These are phyloP conservation scores for Ctenochaetus hawaiiensis DNA, from an alignment of 2,797 vertebrate species.

Conservation along the genomic window DNA sequence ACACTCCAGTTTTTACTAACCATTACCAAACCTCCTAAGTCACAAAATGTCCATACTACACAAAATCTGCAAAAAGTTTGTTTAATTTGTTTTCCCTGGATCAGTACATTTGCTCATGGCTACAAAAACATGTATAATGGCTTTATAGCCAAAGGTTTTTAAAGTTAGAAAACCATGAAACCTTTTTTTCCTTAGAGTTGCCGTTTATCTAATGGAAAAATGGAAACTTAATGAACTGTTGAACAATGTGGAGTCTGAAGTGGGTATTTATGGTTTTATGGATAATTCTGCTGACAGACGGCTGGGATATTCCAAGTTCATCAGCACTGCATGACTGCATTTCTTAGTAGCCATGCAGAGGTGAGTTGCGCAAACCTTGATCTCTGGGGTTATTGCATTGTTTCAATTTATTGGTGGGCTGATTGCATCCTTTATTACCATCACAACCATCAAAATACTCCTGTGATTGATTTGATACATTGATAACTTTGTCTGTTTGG, in stretches of 20 bases:
- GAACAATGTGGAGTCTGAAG: conserved; percentile 43
- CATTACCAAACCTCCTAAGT: background rate
- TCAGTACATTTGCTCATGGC: background rate
- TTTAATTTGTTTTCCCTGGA: background rate
- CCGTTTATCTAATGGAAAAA: conserved; percentile 44
- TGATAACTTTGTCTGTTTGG: conserved; percentile 1
- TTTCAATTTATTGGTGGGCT: conserved; percentile 39
- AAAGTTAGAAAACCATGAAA: conserved; percentile 17
- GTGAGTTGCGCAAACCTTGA: conserved; percentile 26
- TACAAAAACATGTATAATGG: background rate
- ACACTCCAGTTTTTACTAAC: background rate
- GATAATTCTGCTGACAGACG: conserved; percentile 43
- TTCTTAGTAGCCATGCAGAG: conserved; percentile 2
- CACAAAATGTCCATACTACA: background rate
- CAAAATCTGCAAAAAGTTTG: background rate
- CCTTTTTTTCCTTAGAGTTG: conserved; percentile 1
- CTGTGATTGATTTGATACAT: conserved; percentile 39
- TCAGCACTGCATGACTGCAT: conserved; percentile 41
- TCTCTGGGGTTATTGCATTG: conserved; percentile 32
- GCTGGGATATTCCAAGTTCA: conserved; percentile 40
- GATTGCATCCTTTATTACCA: conserved; percentile 39
- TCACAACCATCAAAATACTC: conserved; percentile 21
- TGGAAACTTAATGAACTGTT: conserved; percentile 56
- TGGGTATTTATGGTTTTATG: conserved; percentile 47
- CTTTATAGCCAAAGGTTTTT: conserved; percentile 3